Percentiles rank a stretch among this genome's conserved stretches.
phyloP scores from a whole-genome alignment of 1,140 invertebrate species.

The Zelostemma sp. region DNA sequence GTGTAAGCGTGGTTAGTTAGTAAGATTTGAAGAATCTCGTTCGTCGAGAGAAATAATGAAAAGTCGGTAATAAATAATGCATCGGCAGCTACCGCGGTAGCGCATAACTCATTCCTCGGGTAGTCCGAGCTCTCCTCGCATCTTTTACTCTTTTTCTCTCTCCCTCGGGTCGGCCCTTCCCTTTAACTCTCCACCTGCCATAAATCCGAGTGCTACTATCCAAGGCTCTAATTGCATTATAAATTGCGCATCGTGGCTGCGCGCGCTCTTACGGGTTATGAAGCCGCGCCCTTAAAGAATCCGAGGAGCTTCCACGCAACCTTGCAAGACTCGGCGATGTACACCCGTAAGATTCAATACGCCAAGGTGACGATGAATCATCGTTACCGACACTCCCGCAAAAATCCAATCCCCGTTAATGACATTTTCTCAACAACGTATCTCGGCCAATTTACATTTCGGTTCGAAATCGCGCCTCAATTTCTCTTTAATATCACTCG shows the following conservation, averaged over 20 bases:
- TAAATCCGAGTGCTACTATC: slow-evolving; percentile 69
- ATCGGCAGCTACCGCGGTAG: slow-evolving; percentile 66
- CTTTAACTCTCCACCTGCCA: slow-evolving; percentile 62
- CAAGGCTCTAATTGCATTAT: slow-evolving; percentile 70
- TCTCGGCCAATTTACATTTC: too few species aligned
- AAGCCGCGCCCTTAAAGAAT: slow-evolving; percentile 39
- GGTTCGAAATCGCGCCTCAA: too few species aligned
- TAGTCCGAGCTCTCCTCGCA: slow-evolving; percentile 37
- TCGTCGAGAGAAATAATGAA: slow-evolving; percentile 65
- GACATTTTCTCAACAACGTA: too few species aligned
- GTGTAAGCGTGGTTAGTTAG: too few species aligned
- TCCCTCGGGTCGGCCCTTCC: slow-evolving; percentile 24
- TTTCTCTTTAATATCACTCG: background rate
- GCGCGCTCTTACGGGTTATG: slow-evolving; percentile 54
- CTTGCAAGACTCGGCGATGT: slow-evolving; percentile 29
- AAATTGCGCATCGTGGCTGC: slow-evolving; percentile 65
- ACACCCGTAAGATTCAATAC: slow-evolving; percentile 43
- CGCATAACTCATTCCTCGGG: slow-evolving; percentile 65
- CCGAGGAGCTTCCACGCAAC: slow-evolving; percentile 38
- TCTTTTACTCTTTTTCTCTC: slow-evolving; percentile 29
- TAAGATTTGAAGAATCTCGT: slow-evolving; percentile 25
- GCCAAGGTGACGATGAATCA: slow-evolving; percentile 40
- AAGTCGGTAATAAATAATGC: slow-evolving; percentile 69
- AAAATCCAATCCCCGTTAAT: too few species aligned
- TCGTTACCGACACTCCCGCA: slow-evolving; percentile 12